Evolutionary conservation across 2,888 invertebrate species (phyloP).

Genomic region (Mesorhabditis sp.): DNA sequence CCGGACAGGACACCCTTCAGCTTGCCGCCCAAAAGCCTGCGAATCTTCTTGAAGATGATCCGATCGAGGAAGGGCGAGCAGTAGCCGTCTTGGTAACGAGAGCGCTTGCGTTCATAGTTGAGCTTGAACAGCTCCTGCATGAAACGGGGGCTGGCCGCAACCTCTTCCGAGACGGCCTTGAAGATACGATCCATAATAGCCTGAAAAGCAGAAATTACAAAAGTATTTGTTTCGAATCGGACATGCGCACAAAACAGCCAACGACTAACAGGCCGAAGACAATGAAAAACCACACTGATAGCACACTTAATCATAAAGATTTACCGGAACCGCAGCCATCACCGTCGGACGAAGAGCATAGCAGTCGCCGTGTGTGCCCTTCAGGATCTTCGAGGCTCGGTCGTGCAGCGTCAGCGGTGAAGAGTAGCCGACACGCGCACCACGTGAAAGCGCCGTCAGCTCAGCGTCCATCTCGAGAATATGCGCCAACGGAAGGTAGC

Average conservation of each 20-base stretch:
- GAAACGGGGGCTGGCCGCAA: slow-evolving; percentile 60
- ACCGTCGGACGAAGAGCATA: slow-evolving; percentile 84
- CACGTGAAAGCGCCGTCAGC: slow-evolving; percentile 42
- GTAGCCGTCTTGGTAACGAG: slow-evolving; percentile 71
- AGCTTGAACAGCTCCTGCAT: slow-evolving; percentile 79
- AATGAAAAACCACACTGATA: background rate
- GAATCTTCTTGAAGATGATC: slow-evolving; percentile 69
- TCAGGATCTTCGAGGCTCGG: slow-evolving; percentile 82
- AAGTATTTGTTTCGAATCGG: background rate
- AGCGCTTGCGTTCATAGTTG: slow-evolving; percentile 85
- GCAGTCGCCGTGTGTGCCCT: slow-evolving; percentile 88
- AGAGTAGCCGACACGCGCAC: slow-evolving; percentile 81
- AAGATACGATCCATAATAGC: slow-evolving; percentile 92
- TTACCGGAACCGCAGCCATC: slow-evolving; percentile 88
- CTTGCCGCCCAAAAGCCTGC: slow-evolving; percentile 78
- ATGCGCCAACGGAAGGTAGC: slow-evolving; percentile 91
- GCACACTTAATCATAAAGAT: background rate
- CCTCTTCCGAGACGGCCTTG: slow-evolving; percentile 90
- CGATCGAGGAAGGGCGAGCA: slow-evolving; percentile 62
- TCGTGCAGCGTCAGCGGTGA: slow-evolving; percentile 76
- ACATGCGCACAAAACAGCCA: background rate
- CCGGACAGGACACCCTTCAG: slow-evolving; percentile 83
- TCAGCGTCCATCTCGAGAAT: slow-evolving; percentile 87
- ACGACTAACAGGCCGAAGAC: background rate
- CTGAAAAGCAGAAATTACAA: slow-evolving; percentile 61